Percentiles rank a stretch among this genome's conserved stretches.
phyloP scores from a whole-genome alignment of 2,888 invertebrate species.

The Yponomeuta cagnagella region DNA sequence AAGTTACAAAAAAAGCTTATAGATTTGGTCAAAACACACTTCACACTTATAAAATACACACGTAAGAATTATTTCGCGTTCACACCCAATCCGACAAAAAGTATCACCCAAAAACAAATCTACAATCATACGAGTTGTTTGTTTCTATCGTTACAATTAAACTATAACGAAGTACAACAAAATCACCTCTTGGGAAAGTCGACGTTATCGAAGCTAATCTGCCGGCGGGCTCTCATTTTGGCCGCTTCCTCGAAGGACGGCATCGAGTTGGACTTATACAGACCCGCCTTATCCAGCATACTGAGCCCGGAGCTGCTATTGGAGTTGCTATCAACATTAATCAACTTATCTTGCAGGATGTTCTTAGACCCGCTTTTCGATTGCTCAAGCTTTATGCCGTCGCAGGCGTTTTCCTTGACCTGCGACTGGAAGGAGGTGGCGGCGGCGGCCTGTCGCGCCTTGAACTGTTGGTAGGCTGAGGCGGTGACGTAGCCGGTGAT shows the following conservation, averaged over 20 bases:
- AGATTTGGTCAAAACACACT: background rate
- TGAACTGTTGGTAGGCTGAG: conserved; percentile 55
- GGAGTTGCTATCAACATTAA: conserved; percentile 52
- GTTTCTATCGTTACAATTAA: background rate
- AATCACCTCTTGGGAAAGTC: conserved; percentile 67
- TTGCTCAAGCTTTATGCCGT: conserved; percentile 44
- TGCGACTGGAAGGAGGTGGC: conserved; percentile 36
- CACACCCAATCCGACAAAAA: background rate
- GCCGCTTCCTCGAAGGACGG: conserved; percentile 63
- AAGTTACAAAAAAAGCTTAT: background rate
- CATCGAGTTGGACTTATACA: conserved; percentile 63
- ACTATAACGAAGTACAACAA: background rate
- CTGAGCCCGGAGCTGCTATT: conserved; percentile 54
- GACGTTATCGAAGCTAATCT: conserved; percentile 77
- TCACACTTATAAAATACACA: background rate
- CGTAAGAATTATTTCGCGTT: background rate
- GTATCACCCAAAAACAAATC: background rate
- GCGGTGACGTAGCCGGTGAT: conserved; percentile 72
- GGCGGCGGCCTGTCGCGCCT: conserved; percentile 34
- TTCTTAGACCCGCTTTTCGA: conserved; percentile 54
- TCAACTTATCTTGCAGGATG: conserved; percentile 64
- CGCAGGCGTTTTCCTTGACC: conserved; percentile 63
- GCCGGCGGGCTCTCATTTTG: conserved; percentile 73
- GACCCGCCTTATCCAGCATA: conserved; percentile 45
- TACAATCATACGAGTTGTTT: too few species aligned